phyloP scores from a whole-genome alignment of 2,888 invertebrate species.

The Luperina nickerlii region DNA sequence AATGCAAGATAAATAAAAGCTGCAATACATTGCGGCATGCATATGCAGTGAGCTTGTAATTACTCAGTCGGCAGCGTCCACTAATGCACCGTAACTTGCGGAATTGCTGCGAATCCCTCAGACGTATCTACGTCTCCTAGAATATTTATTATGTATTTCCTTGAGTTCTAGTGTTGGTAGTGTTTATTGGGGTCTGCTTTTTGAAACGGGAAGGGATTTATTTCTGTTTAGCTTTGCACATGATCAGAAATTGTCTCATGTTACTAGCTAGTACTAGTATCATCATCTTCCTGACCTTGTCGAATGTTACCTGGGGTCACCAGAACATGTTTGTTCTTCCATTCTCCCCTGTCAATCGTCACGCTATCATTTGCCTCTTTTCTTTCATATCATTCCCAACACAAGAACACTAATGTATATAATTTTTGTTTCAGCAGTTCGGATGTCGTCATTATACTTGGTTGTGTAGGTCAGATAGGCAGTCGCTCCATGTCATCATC shows the following conservation, averaged over 20 bases:
- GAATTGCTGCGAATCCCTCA: slow-evolving; percentile 43
- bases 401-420: not conserved
- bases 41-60: slow-evolving; percentile 63
- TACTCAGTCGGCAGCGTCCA: slow-evolving; percentile 56
- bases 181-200: not conserved
- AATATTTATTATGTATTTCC: slow-evolving; percentile 56
- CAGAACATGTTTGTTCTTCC: not conserved
- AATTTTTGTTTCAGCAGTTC: not conserved
- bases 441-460: not conserved
- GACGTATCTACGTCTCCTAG: slow-evolving; percentile 37
- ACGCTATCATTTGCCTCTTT: not conserved
- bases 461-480: not conserved
- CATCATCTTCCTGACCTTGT: not conserved
- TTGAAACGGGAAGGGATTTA: not conserved
- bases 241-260: not conserved
- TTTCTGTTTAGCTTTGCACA: not conserved
- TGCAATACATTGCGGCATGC: slow-evolving; percentile 48
- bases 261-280: not conserved
- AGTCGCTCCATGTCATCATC: too few relatives aligned
- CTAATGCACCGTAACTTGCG: slow-evolving; percentile 59
- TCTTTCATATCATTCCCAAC: not conserved
- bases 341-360: not conserved
- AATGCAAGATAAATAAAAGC: slow-evolving; percentile 52
- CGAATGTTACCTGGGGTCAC: not conserved
- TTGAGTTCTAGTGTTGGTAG: slow-evolving; percentile 31